Evolutionary conservation across 2,888 invertebrate species (phyloP).

Genomic region (Luffia ferchaultella): DNA sequence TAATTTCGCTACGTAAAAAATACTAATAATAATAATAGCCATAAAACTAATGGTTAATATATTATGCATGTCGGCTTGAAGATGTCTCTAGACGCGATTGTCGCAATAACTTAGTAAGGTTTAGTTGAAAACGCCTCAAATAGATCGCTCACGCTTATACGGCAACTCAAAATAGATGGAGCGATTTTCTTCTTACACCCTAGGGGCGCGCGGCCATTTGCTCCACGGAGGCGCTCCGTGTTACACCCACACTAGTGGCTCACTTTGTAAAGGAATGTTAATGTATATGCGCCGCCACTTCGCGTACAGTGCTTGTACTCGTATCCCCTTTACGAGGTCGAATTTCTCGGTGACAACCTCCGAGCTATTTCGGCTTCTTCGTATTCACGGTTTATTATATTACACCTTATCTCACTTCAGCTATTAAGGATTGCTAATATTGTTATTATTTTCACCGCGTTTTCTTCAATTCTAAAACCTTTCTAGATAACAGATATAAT

Average conservation of each 20-base stretch:
- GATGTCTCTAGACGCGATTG: too few relatives aligned
- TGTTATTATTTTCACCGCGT: too few relatives aligned
- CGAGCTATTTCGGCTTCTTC: neutral
- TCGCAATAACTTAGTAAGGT: neutral
- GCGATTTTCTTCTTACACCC: slow-evolving; percentile 21
- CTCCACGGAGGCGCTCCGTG: slow-evolving; percentile 35
- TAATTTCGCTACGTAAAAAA: too few relatives aligned
- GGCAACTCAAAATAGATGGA: neutral
- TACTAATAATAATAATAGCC: too few relatives aligned
- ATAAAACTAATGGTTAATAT: too few relatives aligned
- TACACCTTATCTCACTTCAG: neutral
- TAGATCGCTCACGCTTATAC: neutral
- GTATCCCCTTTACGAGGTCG: neutral
- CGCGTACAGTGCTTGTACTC: neutral
- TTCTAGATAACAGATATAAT: too few relatives aligned
- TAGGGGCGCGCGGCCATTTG: slow-evolving; percentile 28
- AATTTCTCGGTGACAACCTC: neutral
- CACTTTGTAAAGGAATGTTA: slow-evolving; percentile 34
- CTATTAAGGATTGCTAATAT: neutral
- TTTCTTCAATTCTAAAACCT: too few relatives aligned
- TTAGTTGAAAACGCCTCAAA: neutral
- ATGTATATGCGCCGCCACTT: slow-evolving; percentile 22
- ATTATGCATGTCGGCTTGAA: neutral
- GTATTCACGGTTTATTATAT: neutral
- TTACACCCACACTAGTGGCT: slow-evolving; percentile 43